phyloP scores from a whole-genome alignment of 2,888 invertebrate species.

The Platypus cylindrus region DNA sequence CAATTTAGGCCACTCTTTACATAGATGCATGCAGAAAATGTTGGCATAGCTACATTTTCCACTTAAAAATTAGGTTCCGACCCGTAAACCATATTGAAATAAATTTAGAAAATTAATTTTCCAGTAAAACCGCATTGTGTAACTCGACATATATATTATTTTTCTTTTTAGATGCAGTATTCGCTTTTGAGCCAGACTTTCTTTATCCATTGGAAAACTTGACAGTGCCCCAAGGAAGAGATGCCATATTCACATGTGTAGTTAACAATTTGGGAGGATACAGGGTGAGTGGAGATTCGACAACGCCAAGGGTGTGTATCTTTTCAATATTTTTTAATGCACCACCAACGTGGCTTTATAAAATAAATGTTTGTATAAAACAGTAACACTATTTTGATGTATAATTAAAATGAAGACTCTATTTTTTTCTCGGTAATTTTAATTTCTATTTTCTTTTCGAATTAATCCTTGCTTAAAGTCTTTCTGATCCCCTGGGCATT shows the following conservation, averaged over 20 bases:
- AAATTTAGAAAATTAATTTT: no score
- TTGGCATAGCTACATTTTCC: no score
- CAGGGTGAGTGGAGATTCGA: conserved; percentile 85
- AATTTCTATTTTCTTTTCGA: no score
- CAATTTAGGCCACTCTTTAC: no score
- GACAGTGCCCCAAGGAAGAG: conserved; percentile 70
- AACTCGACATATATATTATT: neutral
- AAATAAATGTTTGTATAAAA: conserved; percentile 15
- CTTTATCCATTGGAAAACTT: conserved; percentile 68
- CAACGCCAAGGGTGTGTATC: conserved; percentile 77
- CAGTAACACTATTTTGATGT: conserved; percentile 3
- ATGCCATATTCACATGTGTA: conserved; percentile 74
- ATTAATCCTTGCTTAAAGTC: no score
- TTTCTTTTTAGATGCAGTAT: conserved; percentile 42
- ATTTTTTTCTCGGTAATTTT: no score
- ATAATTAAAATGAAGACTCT: no score
- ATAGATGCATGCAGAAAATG: no score
- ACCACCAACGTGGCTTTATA: conserved; percentile 21
- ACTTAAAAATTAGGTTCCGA: no score
- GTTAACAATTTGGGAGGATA: conserved; percentile 70
- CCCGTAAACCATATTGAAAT: no score
- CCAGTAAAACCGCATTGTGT: neutral
- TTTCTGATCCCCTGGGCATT: no score
- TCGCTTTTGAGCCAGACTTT: conserved; percentile 71
- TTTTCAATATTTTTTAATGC: conserved; percentile 24